These are phyloP conservation scores for Ceyx margarethae DNA, from an alignment of 2,113 vertebrate genomes.

Conservation along the genomic window DNA sequence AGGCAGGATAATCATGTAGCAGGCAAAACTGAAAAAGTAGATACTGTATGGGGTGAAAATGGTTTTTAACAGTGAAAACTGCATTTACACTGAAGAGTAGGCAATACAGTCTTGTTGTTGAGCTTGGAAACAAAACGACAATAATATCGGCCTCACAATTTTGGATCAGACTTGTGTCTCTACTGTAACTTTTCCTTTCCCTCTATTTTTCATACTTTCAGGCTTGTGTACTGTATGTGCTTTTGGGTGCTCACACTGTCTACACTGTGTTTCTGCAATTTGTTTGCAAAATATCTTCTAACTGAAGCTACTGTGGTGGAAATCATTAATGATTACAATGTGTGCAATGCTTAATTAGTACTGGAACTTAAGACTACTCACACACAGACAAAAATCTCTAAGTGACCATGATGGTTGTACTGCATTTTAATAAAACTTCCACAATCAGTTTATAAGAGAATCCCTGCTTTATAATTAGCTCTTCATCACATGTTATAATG, in stretches of 20 bases:
- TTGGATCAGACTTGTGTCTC: not conserved
- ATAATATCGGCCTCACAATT: not conserved
- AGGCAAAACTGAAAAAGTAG: not conserved
- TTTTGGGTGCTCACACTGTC: not conserved
- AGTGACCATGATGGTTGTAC: not conserved
- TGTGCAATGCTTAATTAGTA: not conserved
- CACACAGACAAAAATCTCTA: not conserved
- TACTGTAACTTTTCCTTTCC: not conserved
- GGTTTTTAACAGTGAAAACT: not conserved
- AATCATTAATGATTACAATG: not conserved
- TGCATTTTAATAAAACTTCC: not conserved
- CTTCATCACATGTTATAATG: not conserved
- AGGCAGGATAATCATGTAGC: not conserved
- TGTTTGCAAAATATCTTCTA: slow-evolving; percentile 6
- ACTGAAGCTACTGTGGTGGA: slow-evolving; percentile 11
- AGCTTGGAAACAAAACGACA: not conserved
- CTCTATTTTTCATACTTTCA: not conserved
- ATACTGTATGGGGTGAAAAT: not conserved
- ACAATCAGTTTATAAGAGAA: not conserved
- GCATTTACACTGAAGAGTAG: not conserved
- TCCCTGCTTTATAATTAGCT: not conserved
- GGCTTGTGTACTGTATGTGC: not conserved
- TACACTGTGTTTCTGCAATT: not conserved
- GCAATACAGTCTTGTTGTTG: accelerated
- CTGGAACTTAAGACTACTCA: not conserved